Evolutionary conservation across 1,140 invertebrate species (phyloP), one percentile per base, ranked within the genome.

Genomic region (Cydia strobilella): DNA sequence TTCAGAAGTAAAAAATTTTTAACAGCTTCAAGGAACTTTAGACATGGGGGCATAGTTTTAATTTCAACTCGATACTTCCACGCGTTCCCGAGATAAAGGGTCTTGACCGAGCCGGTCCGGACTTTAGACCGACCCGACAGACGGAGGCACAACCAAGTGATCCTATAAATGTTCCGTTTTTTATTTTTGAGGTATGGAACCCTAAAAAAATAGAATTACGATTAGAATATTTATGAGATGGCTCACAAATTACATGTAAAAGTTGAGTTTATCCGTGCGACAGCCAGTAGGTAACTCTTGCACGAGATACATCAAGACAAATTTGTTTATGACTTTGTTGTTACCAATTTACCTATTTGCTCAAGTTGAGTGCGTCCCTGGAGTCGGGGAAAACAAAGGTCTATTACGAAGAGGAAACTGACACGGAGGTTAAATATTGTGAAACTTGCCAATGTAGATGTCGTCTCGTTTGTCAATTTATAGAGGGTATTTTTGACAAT

Each of bases 251-350:
- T 23, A 69, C 35, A 39, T 20, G 15, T 35, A 39, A 69, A 69
- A 69, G 13, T 66, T 42, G 65, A 35, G n/a, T 35, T 39, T 35
- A 69, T 69, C 18, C 65, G 42, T 15, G 63, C 25, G 27, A 66
- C 63, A 66, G 27, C 25, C 63, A 66, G 63, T n/a, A 66, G 35
- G 63, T n/a, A 66, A 66, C 63, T 66, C 63, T 27, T 66, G 27
- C 6, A 31, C 65, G 65, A 20, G 31, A 39, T 69, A 69, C 65
- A 69, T 69, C 31, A 69, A 69, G n/a, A 69, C 65, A 69, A 66
- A 66, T 66, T 66, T 66, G 65, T 69, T 69, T 69, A 69, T 69
- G 31, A 69, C 31, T 69, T 69, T 69, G 65, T 42, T 69, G 65
- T 69, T 69, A 69, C 65, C 65, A 69, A 69, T 69, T 69, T 42